Conservation (phyloP, 2,797 vertebrate genomes). For the Betta splendens region DNA sequence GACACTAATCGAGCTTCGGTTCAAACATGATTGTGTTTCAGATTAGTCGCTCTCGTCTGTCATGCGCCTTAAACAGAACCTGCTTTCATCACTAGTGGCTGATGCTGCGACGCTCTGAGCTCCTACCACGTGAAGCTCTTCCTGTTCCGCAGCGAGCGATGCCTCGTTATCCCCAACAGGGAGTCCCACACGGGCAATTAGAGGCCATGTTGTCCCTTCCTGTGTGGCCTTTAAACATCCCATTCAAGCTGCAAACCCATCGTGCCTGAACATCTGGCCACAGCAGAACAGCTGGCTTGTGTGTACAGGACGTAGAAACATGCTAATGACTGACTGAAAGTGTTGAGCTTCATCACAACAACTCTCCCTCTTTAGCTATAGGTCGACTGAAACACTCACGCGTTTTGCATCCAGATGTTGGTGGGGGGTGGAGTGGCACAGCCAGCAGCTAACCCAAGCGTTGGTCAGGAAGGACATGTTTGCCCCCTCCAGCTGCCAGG, state of each 20-base stretch:
- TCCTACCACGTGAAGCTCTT: no score
- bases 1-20: not conserved
- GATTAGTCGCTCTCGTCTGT: not conserved
- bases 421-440: no score
- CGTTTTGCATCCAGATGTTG: no score
- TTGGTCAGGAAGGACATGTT: no score
- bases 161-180: conserved; percentile 16
- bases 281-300: not conserved
- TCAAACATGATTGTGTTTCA: not conserved
- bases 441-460: no score
- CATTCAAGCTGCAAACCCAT: not conserved
- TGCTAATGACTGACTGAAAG: no score
- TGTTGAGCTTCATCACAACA: not conserved
- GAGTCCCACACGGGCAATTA: conserved; percentile 19
- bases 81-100: not conserved
- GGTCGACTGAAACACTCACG: no score
- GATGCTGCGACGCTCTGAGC: not conserved
- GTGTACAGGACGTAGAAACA: not conserved
- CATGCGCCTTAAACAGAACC: not conserved
- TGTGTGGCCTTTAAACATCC: not conserved
- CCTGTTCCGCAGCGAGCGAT: not conserved
- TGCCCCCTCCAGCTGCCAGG: no score
- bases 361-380: no score
- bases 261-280: not conserved
- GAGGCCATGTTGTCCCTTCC: conserved; percentile 18